A percentile compares a stretch with the other conserved stretches of the same genome.
phyloP scores from a whole-genome alignment of 2,888 invertebrate species.

The Meiosimyza platycephala region DNA sequence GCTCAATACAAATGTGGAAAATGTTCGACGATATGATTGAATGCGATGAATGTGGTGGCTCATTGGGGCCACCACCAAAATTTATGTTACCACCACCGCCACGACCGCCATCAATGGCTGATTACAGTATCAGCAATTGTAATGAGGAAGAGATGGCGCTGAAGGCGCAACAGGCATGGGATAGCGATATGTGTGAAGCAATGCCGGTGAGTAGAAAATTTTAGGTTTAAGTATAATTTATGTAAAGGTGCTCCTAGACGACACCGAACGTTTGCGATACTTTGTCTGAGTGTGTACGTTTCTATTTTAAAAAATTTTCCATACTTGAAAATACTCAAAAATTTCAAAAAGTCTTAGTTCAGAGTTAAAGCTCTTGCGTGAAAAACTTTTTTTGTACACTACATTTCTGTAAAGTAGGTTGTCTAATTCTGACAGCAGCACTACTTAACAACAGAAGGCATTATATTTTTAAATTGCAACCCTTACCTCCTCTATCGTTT shows the following conservation, averaged over 20 bases:
- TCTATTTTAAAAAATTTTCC: too few relatives aligned
- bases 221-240: neutral
- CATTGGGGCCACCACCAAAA: conserved; percentile 65
- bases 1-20: conserved; percentile 64
- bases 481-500: conserved; percentile 16
- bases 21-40: conserved; percentile 66
- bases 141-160: conserved; percentile 62
- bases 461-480: neutral
- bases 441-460: too few relatives aligned
- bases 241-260: neutral
- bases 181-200: conserved; percentile 66
- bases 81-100: conserved; percentile 66
- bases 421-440: conserved; percentile 2
- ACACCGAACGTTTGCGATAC: too few relatives aligned
- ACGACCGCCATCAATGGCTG: conserved; percentile 62
- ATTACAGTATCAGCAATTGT: conserved; percentile 57
- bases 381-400: too few relatives aligned
- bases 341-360: too few relatives aligned
- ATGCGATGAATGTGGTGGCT: conserved; percentile 66
- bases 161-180: conserved; percentile 59
- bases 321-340: too few relatives aligned
- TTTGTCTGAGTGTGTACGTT: too few relatives aligned
- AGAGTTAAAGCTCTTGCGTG: too few relatives aligned
- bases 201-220: conserved; percentile 63
- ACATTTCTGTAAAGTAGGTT: neutral